Percentiles rank a stretch among this genome's conserved stretches.
phyloP scores from a whole-genome alignment of 2,888 invertebrate species.

The Schizotus pectinicornis region DNA sequence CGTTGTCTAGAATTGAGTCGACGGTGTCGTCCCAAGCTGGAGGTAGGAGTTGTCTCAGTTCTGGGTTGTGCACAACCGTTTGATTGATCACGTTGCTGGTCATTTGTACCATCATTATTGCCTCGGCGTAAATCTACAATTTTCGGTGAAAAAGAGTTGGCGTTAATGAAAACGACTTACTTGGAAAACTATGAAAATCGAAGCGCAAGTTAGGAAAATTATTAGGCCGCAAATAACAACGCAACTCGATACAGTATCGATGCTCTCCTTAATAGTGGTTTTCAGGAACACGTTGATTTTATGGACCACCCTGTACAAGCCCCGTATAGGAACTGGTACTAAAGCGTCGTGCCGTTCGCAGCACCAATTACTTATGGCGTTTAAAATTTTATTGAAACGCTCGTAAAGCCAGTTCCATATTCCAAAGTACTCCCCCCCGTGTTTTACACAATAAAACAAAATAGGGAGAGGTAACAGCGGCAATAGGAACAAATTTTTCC shows the following conservation, averaged over 20 bases:
- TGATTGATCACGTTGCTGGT: constrained; percentile 88
- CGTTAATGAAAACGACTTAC: constrained; percentile 57
- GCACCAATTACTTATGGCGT: constrained; percentile 65
- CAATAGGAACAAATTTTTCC: constrained; percentile 85
- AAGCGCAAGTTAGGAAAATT: constrained; percentile 76
- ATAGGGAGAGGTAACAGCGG: constrained; percentile 80
- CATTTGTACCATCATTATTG: constrained; percentile 87
- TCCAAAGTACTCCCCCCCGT: constrained; percentile 61
- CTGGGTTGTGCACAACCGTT: constrained; percentile 88
- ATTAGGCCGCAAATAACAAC: constrained; percentile 87
- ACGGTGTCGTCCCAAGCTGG: constrained; percentile 84
- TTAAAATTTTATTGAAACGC: constrained; percentile 40
- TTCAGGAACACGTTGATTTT: constrained; percentile 69
- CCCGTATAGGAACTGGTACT: constrained; percentile 78
- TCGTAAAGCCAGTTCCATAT: constrained; percentile 61
- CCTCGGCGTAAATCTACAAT: constrained; percentile 88
- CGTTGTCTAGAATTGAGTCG: constrained; percentile 90
- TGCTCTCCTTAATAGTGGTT: constrained; percentile 71
- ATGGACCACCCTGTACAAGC: constrained; percentile 73
- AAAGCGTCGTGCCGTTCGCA: constrained; percentile 70
- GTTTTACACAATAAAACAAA: constrained; percentile 70
- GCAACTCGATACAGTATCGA: constrained; percentile 86
- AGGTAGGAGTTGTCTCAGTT: constrained; percentile 82
- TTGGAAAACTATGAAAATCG: constrained; percentile 84
- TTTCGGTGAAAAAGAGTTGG: background rate